These are phyloP conservation scores for Aricia artaxerxes DNA, from an alignment of 2,888 invertebrate genomes.

Conservation along the genomic window DNA sequence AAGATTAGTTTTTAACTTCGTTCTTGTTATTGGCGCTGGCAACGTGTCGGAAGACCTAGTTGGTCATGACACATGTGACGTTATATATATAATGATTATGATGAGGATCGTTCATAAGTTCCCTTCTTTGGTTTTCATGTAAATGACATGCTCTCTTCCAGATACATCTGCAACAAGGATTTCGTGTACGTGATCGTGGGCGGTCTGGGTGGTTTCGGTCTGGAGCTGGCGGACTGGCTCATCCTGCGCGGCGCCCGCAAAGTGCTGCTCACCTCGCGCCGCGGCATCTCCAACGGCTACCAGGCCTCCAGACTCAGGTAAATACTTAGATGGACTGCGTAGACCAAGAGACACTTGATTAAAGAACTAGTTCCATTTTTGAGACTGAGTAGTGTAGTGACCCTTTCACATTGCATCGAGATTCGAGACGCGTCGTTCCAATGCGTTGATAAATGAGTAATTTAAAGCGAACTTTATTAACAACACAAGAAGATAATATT, in stretches of 20 bases:
- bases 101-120: neutral
- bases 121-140: neutral
- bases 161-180: conserved; percentile 76
- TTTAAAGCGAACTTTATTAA: no score
- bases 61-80: neutral
- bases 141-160: conserved; percentile 43
- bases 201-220: conserved; percentile 95
- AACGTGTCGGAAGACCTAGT: no score
- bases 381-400: no score
- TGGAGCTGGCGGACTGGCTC: conserved; percentile 94
- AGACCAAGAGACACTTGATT: no score
- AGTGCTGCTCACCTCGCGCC: conserved; percentile 89
- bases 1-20: no score
- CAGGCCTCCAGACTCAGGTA: conserved; percentile 86
- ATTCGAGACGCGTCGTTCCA: no score
- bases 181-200: conserved; percentile 83
- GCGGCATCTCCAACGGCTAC: conserved; percentile 90
- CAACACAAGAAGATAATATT: no score
- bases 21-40: no score
- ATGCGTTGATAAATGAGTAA: no score
- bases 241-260: conserved; percentile 89
- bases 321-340: no score
- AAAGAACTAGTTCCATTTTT: no score
- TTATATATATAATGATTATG: neutral
- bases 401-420: no score